These are phyloP conservation scores for Dendrolimus punctatus DNA, from an alignment of 1,140 invertebrate species.

Conservation along the genomic window DNA sequence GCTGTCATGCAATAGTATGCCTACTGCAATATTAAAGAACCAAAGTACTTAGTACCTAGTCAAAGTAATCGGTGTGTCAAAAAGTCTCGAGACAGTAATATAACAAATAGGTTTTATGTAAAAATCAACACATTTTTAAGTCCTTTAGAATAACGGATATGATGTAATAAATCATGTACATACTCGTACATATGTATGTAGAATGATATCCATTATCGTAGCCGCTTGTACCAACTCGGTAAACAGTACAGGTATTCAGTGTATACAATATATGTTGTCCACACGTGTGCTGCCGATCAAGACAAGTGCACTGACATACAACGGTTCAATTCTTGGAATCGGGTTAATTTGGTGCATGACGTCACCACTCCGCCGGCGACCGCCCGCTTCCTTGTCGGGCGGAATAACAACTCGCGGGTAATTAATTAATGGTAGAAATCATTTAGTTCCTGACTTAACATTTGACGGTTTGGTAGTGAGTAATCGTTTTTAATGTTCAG, in stretches of 20 bases:
- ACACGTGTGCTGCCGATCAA: slow-evolving; percentile 37
- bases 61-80: no score
- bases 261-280: slow-evolving; percentile 21
- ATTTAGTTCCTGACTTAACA: slow-evolving; percentile 21
- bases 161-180: no score
- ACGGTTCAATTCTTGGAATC: slow-evolving; percentile 46
- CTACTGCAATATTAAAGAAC: no score
- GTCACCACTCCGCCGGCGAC: slow-evolving; percentile 21
- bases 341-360: slow-evolving; percentile 53
- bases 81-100: no score
- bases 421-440: slow-evolving; percentile 26
- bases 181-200: no score
- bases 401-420: slow-evolving; percentile 22
- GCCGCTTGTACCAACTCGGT: no score
- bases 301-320: slow-evolving; percentile 46
- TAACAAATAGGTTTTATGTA: no score
- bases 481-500: slow-evolving; percentile 11
- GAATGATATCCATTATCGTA: no score
- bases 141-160: no score
- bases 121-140: no score
- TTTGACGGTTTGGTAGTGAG: slow-evolving; percentile 10
- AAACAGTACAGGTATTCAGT: not conserved
- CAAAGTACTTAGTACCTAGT: no score
- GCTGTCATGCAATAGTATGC: no score
- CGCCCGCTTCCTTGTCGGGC: slow-evolving; percentile 28